Base-by-base conservation (phyloP, 2,113 vertebrate species). In the Charadrius vociferus region DNA sequence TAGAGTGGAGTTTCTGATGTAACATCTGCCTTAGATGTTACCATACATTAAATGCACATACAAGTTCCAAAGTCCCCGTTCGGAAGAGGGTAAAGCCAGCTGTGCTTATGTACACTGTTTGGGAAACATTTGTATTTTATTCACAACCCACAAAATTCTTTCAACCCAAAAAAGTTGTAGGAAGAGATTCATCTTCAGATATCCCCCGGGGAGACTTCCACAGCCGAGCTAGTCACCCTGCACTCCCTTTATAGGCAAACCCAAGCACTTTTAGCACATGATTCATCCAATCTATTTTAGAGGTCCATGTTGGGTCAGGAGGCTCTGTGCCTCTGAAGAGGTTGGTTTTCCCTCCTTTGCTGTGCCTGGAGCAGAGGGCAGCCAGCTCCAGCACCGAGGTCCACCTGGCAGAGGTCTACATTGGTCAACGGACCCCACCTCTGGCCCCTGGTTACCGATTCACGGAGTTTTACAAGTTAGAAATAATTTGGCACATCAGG, bases 121-220 rank as follows among this genome's bases (percentile, higher is more conserved):
- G 63, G 75, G 80, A 95, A 94, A 88, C 37, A 26, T 32, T 49
- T 0, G 6, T n/a, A 53, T 93, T 93, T 86, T 77, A 92, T 86
- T 94, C 80, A 86, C 63, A 92, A 66, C 63, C 39, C 75, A 91
- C 75, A 73, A 70, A 61, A 83, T 67, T 75, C 36, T 73, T 95
- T 92, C 68, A 70, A 61, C 39, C 47, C 74, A 5, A 82, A 92
- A 78, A 82, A 65, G n/a, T 53, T 86, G 53, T 70, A 95, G 91
- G 94, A 95, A 92, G 93, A 62, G 75, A 78, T 81, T 80, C 22
- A 73, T 92, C 63, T 78, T 81, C 67, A 73, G 80, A 39, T 81
- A 78, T 34, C 71, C 72, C 85, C 55, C 0, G 0, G 77, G 43
- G 74, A 75, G 62, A 73, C 80, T 81, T 73, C 73, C 34, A 56